Conservation (phyloP, 2,888 invertebrate genomes). For the Poecilobothrus nobilitatus region DNA sequence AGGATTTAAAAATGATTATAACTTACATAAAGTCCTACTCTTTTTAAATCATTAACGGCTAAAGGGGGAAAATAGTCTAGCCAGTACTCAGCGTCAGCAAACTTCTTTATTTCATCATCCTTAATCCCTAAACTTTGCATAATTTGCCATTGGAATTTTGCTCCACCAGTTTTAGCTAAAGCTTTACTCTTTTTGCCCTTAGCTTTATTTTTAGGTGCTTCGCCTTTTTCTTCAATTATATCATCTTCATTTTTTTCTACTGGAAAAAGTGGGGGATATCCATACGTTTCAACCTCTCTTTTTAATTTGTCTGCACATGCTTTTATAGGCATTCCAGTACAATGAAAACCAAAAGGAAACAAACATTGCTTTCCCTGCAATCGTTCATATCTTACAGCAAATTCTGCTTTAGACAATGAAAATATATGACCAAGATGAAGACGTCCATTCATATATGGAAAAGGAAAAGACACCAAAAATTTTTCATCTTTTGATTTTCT, state of each 20-base stretch:
- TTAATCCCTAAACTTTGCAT: slow-evolving; percentile 86
- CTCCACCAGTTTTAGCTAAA: slow-evolving; percentile 76
- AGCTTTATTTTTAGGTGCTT: slow-evolving; percentile 68
- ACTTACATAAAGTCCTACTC: slow-evolving; percentile 82
- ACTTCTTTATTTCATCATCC: slow-evolving; percentile 86
- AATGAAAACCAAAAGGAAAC: slow-evolving; percentile 98
- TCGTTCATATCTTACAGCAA: slow-evolving; percentile 85
- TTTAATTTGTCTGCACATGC: slow-evolving; percentile 97
- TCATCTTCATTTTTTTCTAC: slow-evolving; percentile 47
- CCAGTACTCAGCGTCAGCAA: slow-evolving; percentile 88
- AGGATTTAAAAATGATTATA: background rate
- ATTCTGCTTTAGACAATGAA: slow-evolving; percentile 96
- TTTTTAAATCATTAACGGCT: slow-evolving; percentile 75
- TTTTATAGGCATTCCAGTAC: slow-evolving; percentile 99
- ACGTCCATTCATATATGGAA: slow-evolving; percentile 98
- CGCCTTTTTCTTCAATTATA: slow-evolving; percentile 50
- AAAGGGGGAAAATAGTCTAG: slow-evolving; percentile 93
- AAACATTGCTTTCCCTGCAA: slow-evolving; percentile 82
- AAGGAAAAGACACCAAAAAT: slow-evolving; percentile 91
- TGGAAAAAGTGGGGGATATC: slow-evolving; percentile 88
- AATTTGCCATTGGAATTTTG: slow-evolving; percentile 98
- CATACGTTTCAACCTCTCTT: slow-evolving; percentile 84
- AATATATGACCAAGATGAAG: slow-evolving; percentile 97
- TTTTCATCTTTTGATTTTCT: slow-evolving; percentile 61
- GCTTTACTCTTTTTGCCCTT: slow-evolving; percentile 97